Evolutionary conservation across 2,113 vertebrate species (phyloP), one percentile per base, ranked within the genome.

Genomic region (Nesoenas mayeri): DNA sequence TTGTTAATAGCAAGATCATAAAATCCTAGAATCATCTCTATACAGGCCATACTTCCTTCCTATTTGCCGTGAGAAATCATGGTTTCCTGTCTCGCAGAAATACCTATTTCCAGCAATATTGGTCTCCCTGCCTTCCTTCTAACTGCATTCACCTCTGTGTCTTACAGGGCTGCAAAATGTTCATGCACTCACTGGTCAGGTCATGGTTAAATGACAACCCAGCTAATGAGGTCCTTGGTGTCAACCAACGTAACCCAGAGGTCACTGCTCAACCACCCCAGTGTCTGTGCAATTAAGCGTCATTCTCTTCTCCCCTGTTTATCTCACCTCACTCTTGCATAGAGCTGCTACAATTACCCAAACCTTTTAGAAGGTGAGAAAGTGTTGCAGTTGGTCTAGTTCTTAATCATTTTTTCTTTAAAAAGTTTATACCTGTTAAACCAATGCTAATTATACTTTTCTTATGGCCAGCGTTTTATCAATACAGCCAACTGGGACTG

Each of bases 381-480:
- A 17, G 6, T 9, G 2, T 24, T 28, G 15, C 80, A 32, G 42
- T 57, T 75, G 29, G 21, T 48, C 54, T 48, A 11, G 15, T 10
- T 75, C 58, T 64, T 57, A 34, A 64, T 72, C 0, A 6, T 50
- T 53, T 79, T 69, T 80, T 89, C 31, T 57, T 89, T 56, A 32
- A 64, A 50, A 70, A 24, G 21, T 88, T 79, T 28, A 31, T 42
- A 32, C 24, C 40, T 89, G 56, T 89, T 29, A 72, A 79, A 82
- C 26, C 19, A 12, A 22, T 50, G 74, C 29, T 91, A 93, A 94
- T 96, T 64, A 91, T 28, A 34, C 29, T 9, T 47, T 42, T 74
- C 72, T 83, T 71, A 85, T 34, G 74, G 85, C 24, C 62, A 85
- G 71, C 44, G 6, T 91, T 91, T 93, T 85, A 75, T 94, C 82